These are phyloP conservation scores for Bombus balteatus DNA, from an alignment of 1,140 invertebrate genomes.

Conservation along the genomic window DNA sequence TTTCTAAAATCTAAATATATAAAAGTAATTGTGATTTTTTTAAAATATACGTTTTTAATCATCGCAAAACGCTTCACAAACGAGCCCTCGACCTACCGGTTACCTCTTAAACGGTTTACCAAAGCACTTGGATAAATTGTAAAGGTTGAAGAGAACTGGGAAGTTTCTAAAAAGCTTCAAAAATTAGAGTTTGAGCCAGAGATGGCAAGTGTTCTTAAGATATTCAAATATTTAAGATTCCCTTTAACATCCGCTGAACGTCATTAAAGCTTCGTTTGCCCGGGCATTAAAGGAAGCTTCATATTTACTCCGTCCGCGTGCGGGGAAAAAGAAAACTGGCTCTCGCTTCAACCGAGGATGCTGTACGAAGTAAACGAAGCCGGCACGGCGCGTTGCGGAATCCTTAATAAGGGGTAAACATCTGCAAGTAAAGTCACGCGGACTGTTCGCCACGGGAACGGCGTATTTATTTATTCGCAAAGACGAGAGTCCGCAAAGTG, in stretches of 20 bases:
- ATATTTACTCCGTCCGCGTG: conserved; percentile 12
- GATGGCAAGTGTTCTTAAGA: conserved; percentile 17
- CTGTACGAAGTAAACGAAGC: not conserved
- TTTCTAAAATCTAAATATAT: too few species aligned
- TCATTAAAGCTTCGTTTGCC: conserved; percentile 48
- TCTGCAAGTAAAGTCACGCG: not conserved
- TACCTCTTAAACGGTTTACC: not conserved
- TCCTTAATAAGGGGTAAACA: conserved; percentile 47
- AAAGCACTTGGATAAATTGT: not conserved
- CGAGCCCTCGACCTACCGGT: too few species aligned
- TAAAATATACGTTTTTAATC: not conserved
- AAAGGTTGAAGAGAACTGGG: not conserved
- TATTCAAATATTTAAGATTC: conserved; percentile 47
- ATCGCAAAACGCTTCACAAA: not conserved
- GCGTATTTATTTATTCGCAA: conserved; percentile 39
- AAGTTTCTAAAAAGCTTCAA: not conserved
- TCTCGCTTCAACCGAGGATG: not conserved
- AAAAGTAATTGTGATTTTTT: not conserved
- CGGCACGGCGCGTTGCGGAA: conserved; percentile 17
- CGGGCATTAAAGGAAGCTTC: conserved; percentile 31
- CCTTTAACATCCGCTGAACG: conserved; percentile 24
- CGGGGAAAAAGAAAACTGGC: not conserved
- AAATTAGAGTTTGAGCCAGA: not conserved
- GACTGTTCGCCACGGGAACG: not conserved
- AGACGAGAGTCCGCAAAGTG: not conserved